These are phyloP conservation scores for Baronia brevicornis DNA, from an alignment of 2,888 invertebrate species.

Conservation along the genomic window DNA sequence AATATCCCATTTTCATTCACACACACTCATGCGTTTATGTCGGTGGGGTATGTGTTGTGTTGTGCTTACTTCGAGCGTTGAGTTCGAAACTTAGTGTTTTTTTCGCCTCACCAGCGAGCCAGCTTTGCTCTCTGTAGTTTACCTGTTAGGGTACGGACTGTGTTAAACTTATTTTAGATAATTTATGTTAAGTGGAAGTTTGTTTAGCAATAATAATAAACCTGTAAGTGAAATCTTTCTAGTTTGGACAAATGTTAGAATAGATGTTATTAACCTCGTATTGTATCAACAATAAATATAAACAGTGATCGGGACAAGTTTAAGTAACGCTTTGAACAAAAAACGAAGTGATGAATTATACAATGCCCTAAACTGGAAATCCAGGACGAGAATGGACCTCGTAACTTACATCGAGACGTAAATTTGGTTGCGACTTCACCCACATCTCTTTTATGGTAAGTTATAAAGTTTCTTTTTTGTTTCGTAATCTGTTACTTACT, in stretches of 20 bases:
- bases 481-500: conserved; percentile 58
- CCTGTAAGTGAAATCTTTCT: conserved; percentile 53
- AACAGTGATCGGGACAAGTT: conserved; percentile 63
- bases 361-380: conserved; percentile 58
- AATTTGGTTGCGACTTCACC: conserved; percentile 56
- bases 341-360: conserved; percentile 62
- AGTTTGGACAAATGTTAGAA: conserved; percentile 54
- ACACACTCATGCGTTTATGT: conserved; percentile 55
- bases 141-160: conserved; percentile 47
- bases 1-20: conserved; percentile 58
- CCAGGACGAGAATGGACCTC: conserved; percentile 59
- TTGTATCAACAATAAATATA: conserved; percentile 67
- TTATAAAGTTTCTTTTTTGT: conserved; percentile 62
- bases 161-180: conserved; percentile 28
- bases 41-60: conserved; percentile 43
- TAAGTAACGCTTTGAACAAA: conserved; percentile 39
- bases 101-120: conserved; percentile 33
- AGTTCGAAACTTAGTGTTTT: conserved; percentile 46
- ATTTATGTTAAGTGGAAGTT: conserved; percentile 14
- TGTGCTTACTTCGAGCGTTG: conserved; percentile 32
- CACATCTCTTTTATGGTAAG: conserved; percentile 72
- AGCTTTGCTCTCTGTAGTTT: conserved; percentile 46
- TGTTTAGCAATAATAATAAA: conserved; percentile 20
- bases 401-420: conserved; percentile 44
- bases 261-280: conserved; percentile 59